phyloP scores from a whole-genome alignment of 2,888 invertebrate species.

The Clistopyga incitator region DNA sequence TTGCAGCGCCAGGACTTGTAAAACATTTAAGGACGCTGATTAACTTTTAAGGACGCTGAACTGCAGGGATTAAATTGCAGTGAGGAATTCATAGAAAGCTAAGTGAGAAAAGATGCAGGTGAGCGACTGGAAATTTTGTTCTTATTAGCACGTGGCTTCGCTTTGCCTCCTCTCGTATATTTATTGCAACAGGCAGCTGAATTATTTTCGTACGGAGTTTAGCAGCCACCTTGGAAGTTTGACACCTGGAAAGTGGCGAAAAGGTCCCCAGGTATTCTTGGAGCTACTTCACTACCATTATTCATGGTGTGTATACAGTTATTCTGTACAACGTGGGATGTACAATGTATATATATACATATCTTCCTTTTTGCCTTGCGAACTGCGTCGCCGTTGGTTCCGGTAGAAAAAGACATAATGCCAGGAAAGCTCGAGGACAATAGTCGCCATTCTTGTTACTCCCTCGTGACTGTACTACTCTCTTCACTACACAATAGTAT shows the following conservation, averaged over 20 bases:
- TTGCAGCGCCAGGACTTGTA: not conserved
- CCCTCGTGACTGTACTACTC: constrained; percentile 47
- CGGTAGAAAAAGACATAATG: constrained; percentile 57
- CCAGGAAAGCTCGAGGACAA: constrained; percentile 50
- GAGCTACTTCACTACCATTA: constrained; percentile 10
- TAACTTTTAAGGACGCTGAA: not conserved
- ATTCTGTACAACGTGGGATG: not conserved
- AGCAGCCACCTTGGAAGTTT: constrained; percentile 1
- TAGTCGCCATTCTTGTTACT: constrained; percentile 58
- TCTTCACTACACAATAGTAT: constrained; percentile 14
- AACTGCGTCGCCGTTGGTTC: constrained; percentile 34
- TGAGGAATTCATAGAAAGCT: not conserved
- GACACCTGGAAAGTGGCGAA: constrained; percentile 55
- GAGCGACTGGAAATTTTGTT: constrained; percentile 17
- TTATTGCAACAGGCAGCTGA: constrained; percentile 29
- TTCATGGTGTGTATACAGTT: constrained; percentile 7
- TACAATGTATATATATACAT: constrained; percentile 14
- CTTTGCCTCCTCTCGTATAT: constrained; percentile 26
- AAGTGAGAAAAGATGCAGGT: constrained; percentile 25
- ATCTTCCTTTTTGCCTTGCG: constrained; percentile 13
- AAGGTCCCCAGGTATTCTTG: constrained; percentile 40
- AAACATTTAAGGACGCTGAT: not conserved
- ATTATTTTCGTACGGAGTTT: constrained; percentile 35
- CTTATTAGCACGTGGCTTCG: constrained; percentile 38
- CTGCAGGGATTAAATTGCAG: not conserved